Percentiles rank a stretch among this genome's conserved stretches.
Evolutionary conservation across 2,888 invertebrate species (phyloP).

Genomic region (Tachina fera): DNA sequence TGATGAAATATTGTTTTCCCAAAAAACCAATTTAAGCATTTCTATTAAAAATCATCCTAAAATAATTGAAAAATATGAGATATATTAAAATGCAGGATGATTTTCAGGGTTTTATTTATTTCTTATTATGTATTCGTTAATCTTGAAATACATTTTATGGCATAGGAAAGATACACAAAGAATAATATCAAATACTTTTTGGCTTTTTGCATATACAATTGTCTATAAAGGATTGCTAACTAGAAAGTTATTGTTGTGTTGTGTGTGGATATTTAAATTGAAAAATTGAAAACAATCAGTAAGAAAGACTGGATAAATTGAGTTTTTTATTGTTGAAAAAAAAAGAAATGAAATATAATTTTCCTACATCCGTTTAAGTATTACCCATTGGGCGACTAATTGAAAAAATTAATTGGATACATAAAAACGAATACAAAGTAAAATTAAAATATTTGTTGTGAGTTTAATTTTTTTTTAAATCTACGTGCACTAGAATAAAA

Average conservation of each 20-base stretch:
- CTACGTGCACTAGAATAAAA: no score
- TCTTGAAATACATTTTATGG: conserved; percentile 23
- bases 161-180: background rate
- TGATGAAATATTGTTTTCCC: conserved; percentile 11
- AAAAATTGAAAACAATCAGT: background rate
- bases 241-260: background rate
- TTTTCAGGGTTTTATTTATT: conserved; percentile 25
- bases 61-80: background rate
- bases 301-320: background rate
- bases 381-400: no score
- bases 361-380: no score
- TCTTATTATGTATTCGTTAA: conserved; percentile 14
- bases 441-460: no score
- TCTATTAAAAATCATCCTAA: background rate
- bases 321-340: no score
- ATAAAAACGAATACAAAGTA: no score
- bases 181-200: conserved; percentile 7
- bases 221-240: background rate
- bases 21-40: conserved; percentile 44
- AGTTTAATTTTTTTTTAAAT: no score
- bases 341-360: no score
- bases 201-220: no score
- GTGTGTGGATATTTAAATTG: background rate
- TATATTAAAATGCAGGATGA: conserved; percentile 34
- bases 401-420: no score